Evolutionary conservation across 2,888 invertebrate species (phyloP).

Genomic region (Therioaphis trifolii): DNA sequence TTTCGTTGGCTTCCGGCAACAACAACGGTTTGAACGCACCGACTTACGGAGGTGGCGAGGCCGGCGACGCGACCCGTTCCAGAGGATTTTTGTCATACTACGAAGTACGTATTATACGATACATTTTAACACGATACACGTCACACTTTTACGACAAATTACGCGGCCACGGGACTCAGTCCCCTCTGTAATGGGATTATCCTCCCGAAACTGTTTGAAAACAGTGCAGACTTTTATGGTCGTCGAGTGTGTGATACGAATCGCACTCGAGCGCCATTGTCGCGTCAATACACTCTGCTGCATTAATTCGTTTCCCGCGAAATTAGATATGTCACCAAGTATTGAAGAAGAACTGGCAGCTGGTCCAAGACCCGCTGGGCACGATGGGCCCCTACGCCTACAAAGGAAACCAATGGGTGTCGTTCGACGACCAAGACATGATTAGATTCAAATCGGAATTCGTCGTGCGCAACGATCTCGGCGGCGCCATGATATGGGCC

Average conservation of each 20-base stretch:
- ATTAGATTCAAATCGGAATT: constrained; percentile 85
- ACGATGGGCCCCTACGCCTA: constrained; percentile 91
- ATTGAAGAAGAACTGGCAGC: constrained; percentile 80
- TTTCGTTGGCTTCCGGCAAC: constrained; percentile 78
- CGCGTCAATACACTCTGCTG: no score
- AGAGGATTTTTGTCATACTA: constrained; percentile 90
- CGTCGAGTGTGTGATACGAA: no score
- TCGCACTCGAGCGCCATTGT: no score
- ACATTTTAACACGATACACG: not conserved
- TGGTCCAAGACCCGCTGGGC: constrained; percentile 81
- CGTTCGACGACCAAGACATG: constrained; percentile 89
- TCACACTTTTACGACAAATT: not conserved
- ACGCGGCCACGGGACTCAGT: constrained; percentile 41
- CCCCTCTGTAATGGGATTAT: no score
- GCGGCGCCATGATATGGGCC: constrained; percentile 91
- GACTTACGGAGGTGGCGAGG: constrained; percentile 88
- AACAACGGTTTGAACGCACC: constrained; percentile 79
- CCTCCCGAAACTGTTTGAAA: no score
- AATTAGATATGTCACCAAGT: constrained; percentile 84
- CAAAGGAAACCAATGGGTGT: constrained; percentile 89
- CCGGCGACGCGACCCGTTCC: constrained; percentile 87
- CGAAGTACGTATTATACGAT: constrained; percentile 73
- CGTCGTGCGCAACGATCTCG: constrained; percentile 81
- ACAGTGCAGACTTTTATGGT: no score
- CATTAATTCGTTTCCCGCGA: no score